Evolutionary conservation across 2,888 invertebrate genomes (phyloP).

Genomic region (Hemicrepidius hirtus): DNA sequence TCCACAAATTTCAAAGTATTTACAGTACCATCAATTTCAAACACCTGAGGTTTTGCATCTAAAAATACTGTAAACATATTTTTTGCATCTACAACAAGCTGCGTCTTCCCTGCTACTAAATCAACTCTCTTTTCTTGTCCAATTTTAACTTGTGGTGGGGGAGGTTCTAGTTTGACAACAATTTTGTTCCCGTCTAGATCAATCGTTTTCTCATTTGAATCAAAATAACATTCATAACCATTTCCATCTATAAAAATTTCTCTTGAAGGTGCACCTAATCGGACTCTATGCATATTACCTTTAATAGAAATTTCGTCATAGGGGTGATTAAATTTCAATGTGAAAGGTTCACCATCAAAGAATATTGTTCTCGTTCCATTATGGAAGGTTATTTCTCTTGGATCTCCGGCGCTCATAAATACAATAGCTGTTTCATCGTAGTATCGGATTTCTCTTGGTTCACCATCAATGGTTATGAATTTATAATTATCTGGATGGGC

Average conservation of each 20-base stretch:
- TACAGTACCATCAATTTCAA: slow-evolving; percentile 82
- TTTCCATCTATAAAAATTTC: slow-evolving; percentile 92
- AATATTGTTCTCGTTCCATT: slow-evolving; percentile 84
- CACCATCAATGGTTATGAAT: slow-evolving; percentile 87
- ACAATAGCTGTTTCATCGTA: slow-evolving; percentile 91
- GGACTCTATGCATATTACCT: slow-evolving; percentile 84
- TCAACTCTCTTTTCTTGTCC: slow-evolving; percentile 86
- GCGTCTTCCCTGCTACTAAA: slow-evolving; percentile 89
- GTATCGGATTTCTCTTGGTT: slow-evolving; percentile 87
- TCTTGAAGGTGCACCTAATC: slow-evolving; percentile 93
- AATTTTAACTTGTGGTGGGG: slow-evolving; percentile 95
- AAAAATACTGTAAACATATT: slow-evolving; percentile 87
- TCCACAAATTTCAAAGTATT: slow-evolving; percentile 89
- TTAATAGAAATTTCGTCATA: slow-evolving; percentile 85
- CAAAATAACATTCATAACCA: slow-evolving; percentile 95
- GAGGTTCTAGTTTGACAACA: slow-evolving; percentile 89
- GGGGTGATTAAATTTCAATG: slow-evolving; percentile 79
- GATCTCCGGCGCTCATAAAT: slow-evolving; percentile 90
- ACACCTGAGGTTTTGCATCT: slow-evolving; percentile 88
- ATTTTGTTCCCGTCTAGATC: slow-evolving; percentile 87
- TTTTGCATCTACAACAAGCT: slow-evolving; percentile 87
- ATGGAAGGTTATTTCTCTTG: slow-evolving; percentile 89
- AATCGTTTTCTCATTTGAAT: slow-evolving; percentile 88
- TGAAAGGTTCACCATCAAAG: slow-evolving; percentile 83
- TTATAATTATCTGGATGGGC: slow-evolving; percentile 83